A percentile compares a stretch with the other conserved stretches of the same genome.
Conservation (phyloP, 2,113 vertebrate species). For the Ameiurus melas region DNA sequence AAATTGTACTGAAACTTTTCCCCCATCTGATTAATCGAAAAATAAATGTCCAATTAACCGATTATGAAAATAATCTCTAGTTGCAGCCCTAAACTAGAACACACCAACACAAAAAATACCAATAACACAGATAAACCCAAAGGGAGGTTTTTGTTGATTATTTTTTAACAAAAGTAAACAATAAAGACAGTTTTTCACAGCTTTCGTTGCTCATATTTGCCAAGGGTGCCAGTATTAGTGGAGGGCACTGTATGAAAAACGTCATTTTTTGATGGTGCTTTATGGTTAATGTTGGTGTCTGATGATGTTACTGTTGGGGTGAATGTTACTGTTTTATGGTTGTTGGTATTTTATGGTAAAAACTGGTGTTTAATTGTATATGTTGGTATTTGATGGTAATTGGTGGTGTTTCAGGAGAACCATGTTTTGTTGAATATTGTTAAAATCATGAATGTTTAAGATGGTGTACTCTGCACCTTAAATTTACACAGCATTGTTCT, state of each 20-base stretch:
- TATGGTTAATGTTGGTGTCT: background rate
- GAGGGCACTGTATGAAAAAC: too few relatives aligned
- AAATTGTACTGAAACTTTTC: too few relatives aligned
- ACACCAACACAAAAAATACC: background rate
- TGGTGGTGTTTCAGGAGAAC: background rate
- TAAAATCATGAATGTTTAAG: background rate
- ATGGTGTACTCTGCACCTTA: background rate
- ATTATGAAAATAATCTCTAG: too few relatives aligned
- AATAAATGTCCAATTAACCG: too few relatives aligned
- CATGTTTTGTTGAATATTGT: background rate
- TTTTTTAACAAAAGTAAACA: too few relatives aligned
- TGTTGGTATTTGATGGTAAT: background rate
- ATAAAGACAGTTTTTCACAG: too few relatives aligned
- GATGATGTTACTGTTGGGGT: too few relatives aligned
- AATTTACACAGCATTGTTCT: background rate
- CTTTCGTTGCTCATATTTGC: too few relatives aligned
- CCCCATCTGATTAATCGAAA: too few relatives aligned
- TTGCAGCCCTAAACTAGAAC: background rate
- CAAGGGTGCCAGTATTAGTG: too few relatives aligned
- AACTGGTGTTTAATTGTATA: background rate
- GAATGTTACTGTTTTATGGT: background rate
- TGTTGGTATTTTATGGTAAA: background rate
- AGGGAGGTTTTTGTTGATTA: too few relatives aligned
- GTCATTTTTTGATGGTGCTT: background rate
- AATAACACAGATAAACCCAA: background rate